Conservation (phyloP, 2,888 invertebrate species). For the Limnephilus marmoratus region DNA sequence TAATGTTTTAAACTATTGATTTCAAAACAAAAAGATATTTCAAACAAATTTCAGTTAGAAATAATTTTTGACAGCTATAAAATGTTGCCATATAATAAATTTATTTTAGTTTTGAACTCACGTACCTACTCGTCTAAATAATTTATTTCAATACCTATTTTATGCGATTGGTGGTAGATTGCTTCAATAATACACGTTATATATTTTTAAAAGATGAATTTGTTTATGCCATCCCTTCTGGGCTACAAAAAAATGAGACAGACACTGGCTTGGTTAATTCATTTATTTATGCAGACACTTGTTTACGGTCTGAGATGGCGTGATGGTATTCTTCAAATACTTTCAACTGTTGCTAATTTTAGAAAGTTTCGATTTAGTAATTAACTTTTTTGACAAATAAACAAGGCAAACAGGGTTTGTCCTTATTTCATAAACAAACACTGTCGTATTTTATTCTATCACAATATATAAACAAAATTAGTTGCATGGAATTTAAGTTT, state of each 20-base stretch:
- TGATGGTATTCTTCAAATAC: not conserved
- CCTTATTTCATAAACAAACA: not conserved
- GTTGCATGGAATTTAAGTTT: not conserved
- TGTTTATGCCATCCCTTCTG: not conserved
- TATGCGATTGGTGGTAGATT: not conserved
- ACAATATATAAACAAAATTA: not conserved
- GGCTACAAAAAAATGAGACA: not conserved
- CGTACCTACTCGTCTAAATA: not conserved
- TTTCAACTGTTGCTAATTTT: not conserved
- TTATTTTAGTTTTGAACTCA: not conserved
- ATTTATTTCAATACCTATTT: not conserved
- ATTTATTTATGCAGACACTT: not conserved
- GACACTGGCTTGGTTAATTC: too few relatives aligned
- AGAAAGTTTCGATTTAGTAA: not conserved
- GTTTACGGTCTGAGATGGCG: not conserved
- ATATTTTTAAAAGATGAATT: not conserved
- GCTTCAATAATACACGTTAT: not conserved
- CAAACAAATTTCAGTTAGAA: not conserved
- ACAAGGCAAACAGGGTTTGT: not conserved
- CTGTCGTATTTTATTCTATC: not conserved
- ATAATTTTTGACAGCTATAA: not conserved
- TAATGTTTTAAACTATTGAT: not conserved
- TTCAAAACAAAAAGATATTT: not conserved
- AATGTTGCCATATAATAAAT: conserved; percentile 2
- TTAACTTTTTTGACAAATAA: not conserved